phyloP scores from a whole-genome alignment of 2,888 invertebrate species.

The Monopis laevigella region DNA sequence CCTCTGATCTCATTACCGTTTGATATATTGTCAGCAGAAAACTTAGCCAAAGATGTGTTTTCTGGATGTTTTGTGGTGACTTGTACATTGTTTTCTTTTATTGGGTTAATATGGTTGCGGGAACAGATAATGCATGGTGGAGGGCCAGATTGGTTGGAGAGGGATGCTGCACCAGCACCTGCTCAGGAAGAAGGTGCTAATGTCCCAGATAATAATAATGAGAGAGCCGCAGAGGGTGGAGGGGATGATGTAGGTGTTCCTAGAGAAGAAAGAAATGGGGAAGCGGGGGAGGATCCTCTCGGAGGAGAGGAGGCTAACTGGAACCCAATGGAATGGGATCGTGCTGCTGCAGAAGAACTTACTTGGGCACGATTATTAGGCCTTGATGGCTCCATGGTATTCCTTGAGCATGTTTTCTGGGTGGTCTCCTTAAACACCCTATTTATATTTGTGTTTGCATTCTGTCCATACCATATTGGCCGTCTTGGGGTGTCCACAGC shows the following conservation, averaged over 20 bases:
- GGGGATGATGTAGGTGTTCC: conserved; percentile 35
- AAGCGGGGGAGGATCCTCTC: conserved; percentile 59
- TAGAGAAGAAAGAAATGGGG: conserved; percentile 45
- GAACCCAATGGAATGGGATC: conserved; percentile 99
- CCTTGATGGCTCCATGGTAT: conserved; percentile 95
- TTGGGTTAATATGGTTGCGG: conserved; percentile 95
- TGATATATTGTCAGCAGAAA: conserved; percentile 93
- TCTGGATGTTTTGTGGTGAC: conserved; percentile 97
- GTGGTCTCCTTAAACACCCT: conserved; percentile 96
- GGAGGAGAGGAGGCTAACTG: conserved; percentile 87
- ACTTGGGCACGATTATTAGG: conserved; percentile 98
- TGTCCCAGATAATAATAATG: conserved; percentile 59
- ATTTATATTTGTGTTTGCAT: conserved; percentile 97
- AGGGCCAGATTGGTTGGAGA: conserved; percentile 95
- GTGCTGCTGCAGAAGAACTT: conserved; percentile 95
- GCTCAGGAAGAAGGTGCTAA: conserved; percentile 50
- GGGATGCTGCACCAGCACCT: conserved; percentile 68
- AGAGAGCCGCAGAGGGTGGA: conserved; percentile 43
- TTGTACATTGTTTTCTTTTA: conserved; percentile 95
- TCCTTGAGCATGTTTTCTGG: conserved; percentile 99
- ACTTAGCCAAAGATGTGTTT: conserved; percentile 92
- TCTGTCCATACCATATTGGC: conserved; percentile 96
- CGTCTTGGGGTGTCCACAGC: conserved; percentile 78
- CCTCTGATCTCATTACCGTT: conserved; percentile 87
- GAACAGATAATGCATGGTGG: conserved; percentile 98